These are phyloP conservation scores for Yponomeuta plumbellus DNA, from an alignment of 2,888 invertebrate species.

Conservation along the genomic window DNA sequence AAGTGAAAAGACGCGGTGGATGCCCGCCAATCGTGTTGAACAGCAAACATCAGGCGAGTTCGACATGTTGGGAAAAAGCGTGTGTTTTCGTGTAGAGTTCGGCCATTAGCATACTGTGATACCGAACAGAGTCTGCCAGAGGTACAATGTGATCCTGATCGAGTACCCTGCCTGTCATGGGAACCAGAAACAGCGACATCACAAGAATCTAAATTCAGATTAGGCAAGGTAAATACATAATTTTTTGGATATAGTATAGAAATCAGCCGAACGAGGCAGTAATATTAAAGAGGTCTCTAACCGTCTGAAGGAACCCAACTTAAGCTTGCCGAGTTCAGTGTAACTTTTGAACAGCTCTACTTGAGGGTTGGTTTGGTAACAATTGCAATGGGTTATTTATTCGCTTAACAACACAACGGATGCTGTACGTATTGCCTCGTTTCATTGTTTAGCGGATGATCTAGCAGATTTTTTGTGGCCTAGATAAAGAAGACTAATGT, in stretches of 20 bases:
- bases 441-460: neutral
- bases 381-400: neutral
- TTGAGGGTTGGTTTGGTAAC: neutral
- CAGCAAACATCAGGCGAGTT: neutral
- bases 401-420: neutral
- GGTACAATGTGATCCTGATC: neutral
- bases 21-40: neutral
- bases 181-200: too few species aligned
- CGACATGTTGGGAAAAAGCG: conserved; percentile 2
- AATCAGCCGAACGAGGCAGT: too few species aligned
- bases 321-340: neutral
- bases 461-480: too few species aligned
- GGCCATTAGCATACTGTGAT: neutral
- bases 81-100: neutral
- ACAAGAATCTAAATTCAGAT: too few species aligned
- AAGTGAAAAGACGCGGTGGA: neutral
- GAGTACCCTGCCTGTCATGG: too few species aligned
- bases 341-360: neutral
- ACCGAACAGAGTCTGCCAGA: neutral
- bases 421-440: neutral
- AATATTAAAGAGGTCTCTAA: neutral
- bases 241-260: too few species aligned
- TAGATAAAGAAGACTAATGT: too few species aligned
- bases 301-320: neutral
- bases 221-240: too few species aligned